phyloP scores from a whole-genome alignment of 2,888 invertebrate genomes.

The Hybos culiciformis region DNA sequence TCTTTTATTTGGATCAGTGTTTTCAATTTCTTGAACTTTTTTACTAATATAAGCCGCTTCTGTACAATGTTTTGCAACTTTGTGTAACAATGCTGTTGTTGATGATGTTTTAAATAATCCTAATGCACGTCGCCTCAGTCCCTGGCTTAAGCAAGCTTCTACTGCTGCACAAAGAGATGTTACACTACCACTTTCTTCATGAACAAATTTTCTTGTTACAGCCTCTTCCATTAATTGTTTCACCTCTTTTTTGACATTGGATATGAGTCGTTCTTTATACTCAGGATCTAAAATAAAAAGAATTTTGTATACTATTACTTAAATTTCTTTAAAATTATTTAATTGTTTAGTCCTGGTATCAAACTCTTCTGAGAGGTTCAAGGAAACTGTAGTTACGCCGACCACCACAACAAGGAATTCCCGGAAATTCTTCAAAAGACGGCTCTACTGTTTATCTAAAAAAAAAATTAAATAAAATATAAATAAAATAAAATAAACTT shows the following conservation, averaged over 20 bases:
- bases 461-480: no score
- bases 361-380: no score
- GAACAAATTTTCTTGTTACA: slow-evolving; percentile 81
- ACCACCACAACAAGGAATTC: no score
- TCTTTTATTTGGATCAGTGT: slow-evolving; percentile 44
- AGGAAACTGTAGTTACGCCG: no score
- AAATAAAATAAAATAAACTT: no score
- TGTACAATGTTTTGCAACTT: slow-evolving; percentile 68
- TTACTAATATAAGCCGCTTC: slow-evolving; percentile 69
- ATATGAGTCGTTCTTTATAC: slow-evolving; percentile 63
- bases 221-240: slow-evolving; percentile 96
- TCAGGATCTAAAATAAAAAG: slow-evolving; percentile 39
- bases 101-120: slow-evolving; percentile 88
- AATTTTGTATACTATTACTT: no score
- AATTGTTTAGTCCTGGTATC: no score
- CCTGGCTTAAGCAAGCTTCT: slow-evolving; percentile 72
- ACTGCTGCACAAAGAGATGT: slow-evolving; percentile 85
- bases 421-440: no score
- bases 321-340: no score
- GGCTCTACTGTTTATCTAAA: no score
- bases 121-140: slow-evolving; percentile 48
- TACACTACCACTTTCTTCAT: slow-evolving; percentile 83
- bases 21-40: slow-evolving; percentile 63
- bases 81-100: slow-evolving; percentile 80
- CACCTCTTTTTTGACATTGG: slow-evolving; percentile 78